These are phyloP conservation scores for Drosophila mimetica DNA, from an alignment of 2,888 invertebrate genomes.

Conservation along the genomic window DNA sequence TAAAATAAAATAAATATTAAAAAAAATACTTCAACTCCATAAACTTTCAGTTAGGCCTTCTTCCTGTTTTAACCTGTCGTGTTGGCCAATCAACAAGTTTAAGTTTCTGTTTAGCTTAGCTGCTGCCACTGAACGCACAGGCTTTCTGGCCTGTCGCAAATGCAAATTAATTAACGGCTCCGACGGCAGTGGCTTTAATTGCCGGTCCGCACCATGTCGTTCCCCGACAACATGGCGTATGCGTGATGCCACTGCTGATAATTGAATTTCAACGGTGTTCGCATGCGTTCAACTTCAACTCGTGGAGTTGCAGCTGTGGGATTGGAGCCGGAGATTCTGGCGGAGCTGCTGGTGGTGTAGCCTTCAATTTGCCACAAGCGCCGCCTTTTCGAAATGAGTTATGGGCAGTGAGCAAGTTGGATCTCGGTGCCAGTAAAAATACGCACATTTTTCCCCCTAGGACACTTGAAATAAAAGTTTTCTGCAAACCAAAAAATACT, in stretches of 20 bases:
- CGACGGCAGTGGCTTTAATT: conserved; percentile 69
- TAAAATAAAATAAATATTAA: not conserved
- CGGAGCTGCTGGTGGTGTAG: conserved; percentile 40
- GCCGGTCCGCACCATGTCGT: conserved; percentile 41
- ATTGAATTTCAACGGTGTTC: conserved; percentile 66
- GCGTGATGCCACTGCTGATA: conserved; percentile 69
- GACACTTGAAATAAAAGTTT: conserved; percentile 9
- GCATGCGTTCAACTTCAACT: conserved; percentile 56
- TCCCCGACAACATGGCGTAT: conserved; percentile 63
- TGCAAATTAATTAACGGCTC: conserved; percentile 76
- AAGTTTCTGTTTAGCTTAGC: conserved; percentile 31
- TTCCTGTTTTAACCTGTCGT: conserved; percentile 2
- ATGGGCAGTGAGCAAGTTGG: conserved; percentile 53
- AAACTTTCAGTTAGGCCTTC: not conserved
- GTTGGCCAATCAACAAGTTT: conserved; percentile 71
- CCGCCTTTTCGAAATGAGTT: conserved; percentile 69
- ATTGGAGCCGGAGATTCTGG: conserved; percentile 31
- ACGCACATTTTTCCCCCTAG: conserved; percentile 25
- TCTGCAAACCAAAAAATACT: not conserved
- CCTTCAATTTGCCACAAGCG: conserved; percentile 73
- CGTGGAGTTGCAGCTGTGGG: conserved; percentile 51
- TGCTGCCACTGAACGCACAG: conserved; percentile 10
- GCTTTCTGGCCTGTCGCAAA: conserved; percentile 49
- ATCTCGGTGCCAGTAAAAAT: conserved; percentile 35
- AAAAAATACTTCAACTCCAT: not conserved